A percentile compares a stretch with the other conserved stretches of the same genome.
Evolutionary conservation across 2,113 vertebrate species (phyloP).

Genomic region (Saiga tatarica): DNA sequence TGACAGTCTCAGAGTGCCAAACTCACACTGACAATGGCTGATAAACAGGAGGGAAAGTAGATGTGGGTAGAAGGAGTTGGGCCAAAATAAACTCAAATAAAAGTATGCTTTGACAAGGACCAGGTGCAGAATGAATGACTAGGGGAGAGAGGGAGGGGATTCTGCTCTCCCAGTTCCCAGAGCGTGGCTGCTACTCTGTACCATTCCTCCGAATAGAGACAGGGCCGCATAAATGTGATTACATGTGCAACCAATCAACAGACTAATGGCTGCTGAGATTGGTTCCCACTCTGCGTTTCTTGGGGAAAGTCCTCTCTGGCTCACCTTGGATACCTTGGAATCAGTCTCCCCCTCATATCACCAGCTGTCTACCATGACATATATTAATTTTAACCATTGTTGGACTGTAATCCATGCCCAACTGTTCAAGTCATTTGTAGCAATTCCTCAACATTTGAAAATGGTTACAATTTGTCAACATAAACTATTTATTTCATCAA

Average conservation of each 20-base stretch:
- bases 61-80: not conserved
- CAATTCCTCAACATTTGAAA: not conserved
- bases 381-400: not conserved
- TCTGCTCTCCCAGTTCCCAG: not conserved
- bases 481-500: not conserved
- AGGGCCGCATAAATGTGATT: not conserved
- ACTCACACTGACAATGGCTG: not conserved
- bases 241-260: not conserved
- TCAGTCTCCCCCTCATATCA: not conserved
- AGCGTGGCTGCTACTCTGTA: not conserved
- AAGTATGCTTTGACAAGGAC: conserved; percentile 25
- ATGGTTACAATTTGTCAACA: not conserved
- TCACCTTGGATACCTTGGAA: not conserved
- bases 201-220: not conserved
- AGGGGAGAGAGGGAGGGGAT: not conserved
- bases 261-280: not conserved
- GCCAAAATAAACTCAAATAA: not conserved
- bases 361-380: not conserved
- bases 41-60: not conserved
- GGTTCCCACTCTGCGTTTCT: not conserved
- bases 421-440: not conserved
- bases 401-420: not conserved
- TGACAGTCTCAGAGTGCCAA: not conserved
- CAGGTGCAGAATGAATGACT: not conserved
- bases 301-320: not conserved